These are phyloP conservation scores for Mastomys coucha DNA, from an alignment of 2,113 vertebrate species.

Conservation along the genomic window DNA sequence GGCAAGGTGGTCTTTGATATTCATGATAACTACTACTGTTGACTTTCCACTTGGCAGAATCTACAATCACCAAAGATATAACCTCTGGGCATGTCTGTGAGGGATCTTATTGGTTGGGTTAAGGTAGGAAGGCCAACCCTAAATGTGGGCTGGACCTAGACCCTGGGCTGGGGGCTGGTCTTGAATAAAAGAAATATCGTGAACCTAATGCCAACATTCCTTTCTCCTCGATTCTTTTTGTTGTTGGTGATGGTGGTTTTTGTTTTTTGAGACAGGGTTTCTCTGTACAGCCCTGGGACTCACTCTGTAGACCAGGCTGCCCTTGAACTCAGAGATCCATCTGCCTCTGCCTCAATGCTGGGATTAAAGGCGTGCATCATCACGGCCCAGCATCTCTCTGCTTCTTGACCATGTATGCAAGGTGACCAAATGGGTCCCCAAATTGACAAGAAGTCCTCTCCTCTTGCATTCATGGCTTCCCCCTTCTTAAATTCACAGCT, in stretches of 20 bases:
- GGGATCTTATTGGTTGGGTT: background rate
- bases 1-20: background rate
- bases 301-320: background rate
- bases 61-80: background rate
- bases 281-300: background rate
- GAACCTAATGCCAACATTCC: background rate
- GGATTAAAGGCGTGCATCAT: background rate
- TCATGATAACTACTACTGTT: background rate
- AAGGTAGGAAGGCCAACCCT: background rate
- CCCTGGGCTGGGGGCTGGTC: background rate
- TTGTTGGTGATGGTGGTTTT: background rate
- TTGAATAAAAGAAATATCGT: background rate
- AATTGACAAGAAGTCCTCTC: background rate
- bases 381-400: background rate
- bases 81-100: background rate
- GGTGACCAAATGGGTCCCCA: background rate
- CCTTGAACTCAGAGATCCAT: background rate
- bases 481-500: background rate
- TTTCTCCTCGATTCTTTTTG: background rate
- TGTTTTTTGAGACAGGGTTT: background rate
- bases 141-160: background rate
- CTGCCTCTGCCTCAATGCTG: background rate
- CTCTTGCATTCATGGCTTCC: background rate
- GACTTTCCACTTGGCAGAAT: background rate
- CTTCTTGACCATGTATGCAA: background rate